These are phyloP conservation scores for Rhogogaster chlorosoma DNA, from an alignment of 2,888 invertebrate species.

Conservation along the genomic window DNA sequence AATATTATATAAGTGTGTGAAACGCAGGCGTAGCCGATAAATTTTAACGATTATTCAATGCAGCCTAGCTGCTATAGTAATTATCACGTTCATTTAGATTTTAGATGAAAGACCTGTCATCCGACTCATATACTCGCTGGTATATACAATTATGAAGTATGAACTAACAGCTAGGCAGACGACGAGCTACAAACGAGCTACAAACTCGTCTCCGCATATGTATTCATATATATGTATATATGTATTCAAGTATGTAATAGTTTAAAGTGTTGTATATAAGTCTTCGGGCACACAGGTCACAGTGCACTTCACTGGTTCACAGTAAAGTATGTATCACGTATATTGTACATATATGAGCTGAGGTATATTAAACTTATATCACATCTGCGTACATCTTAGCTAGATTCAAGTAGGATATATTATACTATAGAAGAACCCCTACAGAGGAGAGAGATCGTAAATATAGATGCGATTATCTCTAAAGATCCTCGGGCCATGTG, in stretches of 20 bases:
- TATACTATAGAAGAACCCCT: not conserved
- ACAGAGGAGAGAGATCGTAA: conserved; percentile 38
- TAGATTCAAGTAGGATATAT: not conserved
- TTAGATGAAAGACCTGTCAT: conserved; percentile 38
- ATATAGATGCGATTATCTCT: conserved; percentile 47
- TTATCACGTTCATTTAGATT: conserved; percentile 38
- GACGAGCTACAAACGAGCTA: not conserved
- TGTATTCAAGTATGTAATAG: not conserved
- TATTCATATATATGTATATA: not conserved
- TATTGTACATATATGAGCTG: not conserved
- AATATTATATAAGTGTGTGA: not conserved
- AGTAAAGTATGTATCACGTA: not conserved
- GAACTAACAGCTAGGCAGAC: not conserved
- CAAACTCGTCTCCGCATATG: not conserved
- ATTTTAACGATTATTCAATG: conserved; percentile 39
- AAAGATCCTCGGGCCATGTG: conserved; percentile 48
- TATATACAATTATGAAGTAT: not conserved
- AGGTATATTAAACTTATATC: not conserved
- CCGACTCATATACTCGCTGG: not conserved
- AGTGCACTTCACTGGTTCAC: not conserved
- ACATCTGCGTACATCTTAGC: not conserved
- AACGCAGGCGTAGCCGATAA: conserved; percentile 33
- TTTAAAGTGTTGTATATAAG: not conserved
- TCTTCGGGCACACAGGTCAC: not conserved
- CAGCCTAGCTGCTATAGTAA: conserved; percentile 17